Evolutionary conservation across 2,888 invertebrate species (phyloP), one percentile per base, ranked within the genome.

Genomic region (Acrobasis suavella): DNA sequence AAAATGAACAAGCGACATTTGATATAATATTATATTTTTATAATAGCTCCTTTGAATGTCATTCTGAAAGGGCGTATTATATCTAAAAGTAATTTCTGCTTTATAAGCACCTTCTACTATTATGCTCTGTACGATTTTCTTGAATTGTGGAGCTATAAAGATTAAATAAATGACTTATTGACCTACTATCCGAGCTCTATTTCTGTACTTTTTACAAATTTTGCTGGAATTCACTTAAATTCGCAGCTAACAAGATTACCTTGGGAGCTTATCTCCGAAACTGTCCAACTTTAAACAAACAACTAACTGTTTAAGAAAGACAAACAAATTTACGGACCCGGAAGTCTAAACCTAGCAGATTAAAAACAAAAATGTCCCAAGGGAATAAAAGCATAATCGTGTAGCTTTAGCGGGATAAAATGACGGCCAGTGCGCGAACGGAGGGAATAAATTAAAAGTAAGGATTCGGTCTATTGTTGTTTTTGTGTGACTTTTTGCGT

Each of bases 391-490:
- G 83, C 83, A 83, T 83, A 85, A 83, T 79, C 83, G 80, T 86
- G 85, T 87, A 83, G 78, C 80, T 81, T 84, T 76, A 82, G 80
- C 77, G 78, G 81, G 85, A 86, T 81, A 76, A 84, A 86, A 85
- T 86, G 85, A 85, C 82, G 82, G 83, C 82, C 81, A 82, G 77
- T 77, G 72, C 74, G 76, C 75, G 65, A 79, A 77, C 79, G 77
- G 77, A 81, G 74, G 71, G 85, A 87, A 88, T 86, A 86, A 85
- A 89, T 88, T 89, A 87, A 85, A 85, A 82, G 75, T 80, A 83
- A 83, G 80, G 82, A 83, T 82, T 84, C 75, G 69, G 77, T 77
- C 76, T 77, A 81, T 85, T 85, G 82, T 86, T 81, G 77, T 81
- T 83, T 80, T 81, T 80, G 77, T 74, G 70, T 71, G 71, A 69